Base-by-base conservation (phyloP, 2,888 invertebrate genomes). In the Torymus texanus region DNA sequence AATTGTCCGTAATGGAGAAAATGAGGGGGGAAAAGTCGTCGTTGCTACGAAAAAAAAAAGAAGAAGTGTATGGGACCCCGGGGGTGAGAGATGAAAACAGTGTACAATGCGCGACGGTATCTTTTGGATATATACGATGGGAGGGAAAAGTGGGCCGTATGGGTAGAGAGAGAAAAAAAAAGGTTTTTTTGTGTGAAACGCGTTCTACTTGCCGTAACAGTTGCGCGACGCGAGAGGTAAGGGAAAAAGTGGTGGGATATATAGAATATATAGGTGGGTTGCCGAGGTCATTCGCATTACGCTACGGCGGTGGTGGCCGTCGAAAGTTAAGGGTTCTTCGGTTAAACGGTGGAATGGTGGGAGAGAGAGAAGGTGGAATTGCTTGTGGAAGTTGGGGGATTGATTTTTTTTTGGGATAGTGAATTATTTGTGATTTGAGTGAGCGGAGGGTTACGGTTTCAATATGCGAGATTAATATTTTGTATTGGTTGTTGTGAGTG, bases 111-210 rank as follows among this genome's bases (percentile, higher is more conserved):
- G 41, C 41, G 8, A 8, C 8, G 41, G 41, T 8, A 8, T 41
- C 41, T 41, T 41, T 41, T 8, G 41, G 41, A 41, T 41, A 21
- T 2, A 41, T 41, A 21, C 21, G 41, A 41, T 41, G 41, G 41
- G 41, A 41, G 41, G 63, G 74, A 56, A 77, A 72, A 77, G 51
- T 51, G 21, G 24, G 13, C 21, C 51, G 51, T 56, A 18, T 59
- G 21, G 21, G 55, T 62, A 71, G 55, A 12, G 62, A 61, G 55
- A 24, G 55, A 8, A 24, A 13, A n/a, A 13, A 51, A 61, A 61
- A 61, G 50, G 24, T 1, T 75, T 78, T 75, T 75, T 75, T 73
- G 12, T 51, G 53, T 67, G 24, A 78, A 78, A 73, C 24, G 66
- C 50, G 21, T 55, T 65, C 63, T 21, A 21, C 21, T 5, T 0